Evolutionary conservation across 2,888 invertebrate genomes (phyloP), one percentile per base, ranked within the genome.

Genomic region (Leucania comma): DNA sequence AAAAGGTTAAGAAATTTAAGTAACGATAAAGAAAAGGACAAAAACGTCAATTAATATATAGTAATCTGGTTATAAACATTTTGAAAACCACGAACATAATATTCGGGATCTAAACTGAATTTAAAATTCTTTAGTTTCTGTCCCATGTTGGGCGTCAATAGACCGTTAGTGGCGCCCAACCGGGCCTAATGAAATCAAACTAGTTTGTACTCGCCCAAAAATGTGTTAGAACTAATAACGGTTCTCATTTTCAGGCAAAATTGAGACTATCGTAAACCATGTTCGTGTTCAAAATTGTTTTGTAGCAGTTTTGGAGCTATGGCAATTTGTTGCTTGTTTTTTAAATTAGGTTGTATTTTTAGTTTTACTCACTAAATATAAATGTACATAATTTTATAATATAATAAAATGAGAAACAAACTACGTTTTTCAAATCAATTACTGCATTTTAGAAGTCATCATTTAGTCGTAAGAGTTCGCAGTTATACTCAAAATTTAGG

Each of bases 101-200:
- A 48, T 42, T 66, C 9, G 20, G 59, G 38, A n/a, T 51, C 8
- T 32, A 5, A 46, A 68, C 67, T 72, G 8, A 69, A 67, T 67
- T 72, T 59, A 22, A 58, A 72, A 72, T 42, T 70, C 26, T 14
- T 20, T 32, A 57, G 35, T 20, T 29, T 48, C 20, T 46, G 46
- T 35, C 64, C 70, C 71, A 60, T 29, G 48, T 60, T 79, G 67
- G 71, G 80, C 48, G 71, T 48, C 46, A 79, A 72, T 63, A 56
- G 42, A 60, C 54, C 24, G 48, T 54, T 67, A 68, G 22, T 82
- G 71, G 82, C 75, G 61, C 80, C 72, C 68, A 54, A 48, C 75
- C 24, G 67, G 51, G 70, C 22, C 46, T 79, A 82, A 82, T 82
- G 32, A 57, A 74, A 84, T 78, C 51, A 73, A 66, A 79, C 59